A percentile compares a stretch with the other conserved stretches of the same genome.
Conservation (phyloP, 2,888 invertebrate genomes). For the Hirtodrosophila histrioides region DNA sequence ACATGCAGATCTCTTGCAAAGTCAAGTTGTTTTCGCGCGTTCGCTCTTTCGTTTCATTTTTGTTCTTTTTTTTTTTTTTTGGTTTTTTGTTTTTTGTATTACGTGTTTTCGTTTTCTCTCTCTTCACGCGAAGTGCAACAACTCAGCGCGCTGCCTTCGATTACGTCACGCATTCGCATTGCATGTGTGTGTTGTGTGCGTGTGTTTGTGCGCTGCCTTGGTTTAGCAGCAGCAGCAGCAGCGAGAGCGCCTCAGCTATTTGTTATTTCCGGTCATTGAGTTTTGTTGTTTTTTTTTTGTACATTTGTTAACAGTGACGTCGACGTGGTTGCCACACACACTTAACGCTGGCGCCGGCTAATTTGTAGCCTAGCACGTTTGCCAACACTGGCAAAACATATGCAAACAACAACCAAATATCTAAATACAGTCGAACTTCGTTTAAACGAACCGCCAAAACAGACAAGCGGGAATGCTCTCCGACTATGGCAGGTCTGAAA, state of each 20-base stretch:
- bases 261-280: slow-evolving; percentile 67
- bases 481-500: no score
- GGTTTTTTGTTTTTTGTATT: slow-evolving; percentile 8
- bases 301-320: slow-evolving; percentile 22
- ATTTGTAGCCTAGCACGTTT: slow-evolving; percentile 10
- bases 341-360: slow-evolving; percentile 24
- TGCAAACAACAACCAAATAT: background rate
- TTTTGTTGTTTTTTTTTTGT: slow-evolving; percentile 31
- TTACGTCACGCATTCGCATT: slow-evolving; percentile 71
- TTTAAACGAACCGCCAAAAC: no score
- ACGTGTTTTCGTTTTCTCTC: slow-evolving; percentile 15
- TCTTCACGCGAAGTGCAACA: slow-evolving; percentile 55
- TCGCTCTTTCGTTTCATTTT: slow-evolving; percentile 2
- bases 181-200: slow-evolving; percentile 29
- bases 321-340: background rate
- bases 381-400: slow-evolving; percentile 2
- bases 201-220: slow-evolving; percentile 20
- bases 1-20: slow-evolving; percentile 38
- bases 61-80: slow-evolving; percentile 5
- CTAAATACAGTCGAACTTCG: background rate
- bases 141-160: slow-evolving; percentile 31
- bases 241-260: slow-evolving; percentile 50
- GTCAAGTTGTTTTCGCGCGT: slow-evolving; percentile 28
- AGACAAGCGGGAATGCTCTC: no score
- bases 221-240: slow-evolving; percentile 12